Base-by-base conservation (phyloP, 2,797 vertebrate species). In the Melanotaenia parkinsoni region DNA sequence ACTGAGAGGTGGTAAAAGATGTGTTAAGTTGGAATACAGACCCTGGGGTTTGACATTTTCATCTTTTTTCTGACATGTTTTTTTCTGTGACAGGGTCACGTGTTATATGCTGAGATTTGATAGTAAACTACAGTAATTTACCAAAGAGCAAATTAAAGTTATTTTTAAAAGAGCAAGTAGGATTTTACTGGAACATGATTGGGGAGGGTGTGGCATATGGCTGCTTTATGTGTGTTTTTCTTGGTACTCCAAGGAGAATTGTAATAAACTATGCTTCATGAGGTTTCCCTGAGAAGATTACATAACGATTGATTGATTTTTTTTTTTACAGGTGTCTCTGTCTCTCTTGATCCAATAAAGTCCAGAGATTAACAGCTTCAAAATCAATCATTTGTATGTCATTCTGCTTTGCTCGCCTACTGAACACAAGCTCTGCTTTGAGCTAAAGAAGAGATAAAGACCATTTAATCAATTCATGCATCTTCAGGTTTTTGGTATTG, bases 251-350 rank as follows among this genome's bases (percentile, higher is more conserved):
- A 60, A 53, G 28, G 53, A 64, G 35, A 32, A 51, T 64, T 66
- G 68, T 81, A 84, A 87, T 68, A 83, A 83, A 57, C 63, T 67
- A 72, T 37, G 82, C 72, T 77, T 72, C 53, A 54, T 13, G 22
- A 82, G 80, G 57, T 81, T 76, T 76, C 45, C 79, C 75, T 32
- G 72, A 66, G 82, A 73, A 85, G 86, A 92, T 91, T 87, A 85
- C 77, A 85, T 63, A 45, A 75, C 69, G 74, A 90, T 85, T 65
- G 82, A 90, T 76, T 85, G 84, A 87, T 37, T 37, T 33, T 26
- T 32, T 30, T 33, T 33, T 33, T 76, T 13, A 20, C 61, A 69
- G 74, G 70, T 81, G 73, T 77, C 62, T 71, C 74, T 64, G 77
- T 87, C 85, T 74, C 67, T 89, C 72, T 63, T 85, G 72, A 77